Evolutionary conservation across 1,140 invertebrate genomes (phyloP), one percentile per base, ranked within the genome.

Genomic region (Procambarus clarkii): DNA sequence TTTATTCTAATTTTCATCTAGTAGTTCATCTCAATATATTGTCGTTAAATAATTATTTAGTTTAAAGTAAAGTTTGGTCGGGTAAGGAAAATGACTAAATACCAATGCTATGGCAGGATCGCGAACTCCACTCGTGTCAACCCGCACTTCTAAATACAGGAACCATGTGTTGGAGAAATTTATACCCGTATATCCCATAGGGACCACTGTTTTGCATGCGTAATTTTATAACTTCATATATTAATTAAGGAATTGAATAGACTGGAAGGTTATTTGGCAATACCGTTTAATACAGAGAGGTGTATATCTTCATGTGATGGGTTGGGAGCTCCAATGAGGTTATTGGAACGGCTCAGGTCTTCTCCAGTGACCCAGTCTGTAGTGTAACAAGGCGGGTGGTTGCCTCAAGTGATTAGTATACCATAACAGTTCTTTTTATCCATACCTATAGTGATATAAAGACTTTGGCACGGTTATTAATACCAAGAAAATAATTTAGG

Each of bases 321-420:
- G 64, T 46, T 71, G 60, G 60, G n/a, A 71, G 76, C n/a, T 21
- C 8, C n/a, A 24, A 45, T 21, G 13, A 54, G 58, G 64, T 81
- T 71, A 64, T 86, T 45, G 90, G 80, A 86, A 80, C 64, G 21
- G 50, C 48, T 74, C 84, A 86, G 90, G 90, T 79, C 78, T 46
- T 87, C 78, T 60, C 34, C 34, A 34, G 34, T 34, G 34, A 34
- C 45, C 79, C 78, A 79, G 79, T 89, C 60, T 46, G 83, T 58
- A 91, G 78, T 84, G 46, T 77, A 86, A 81, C 78, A 91, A 86
- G 90, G 90, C 90, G 83, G 90, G 77, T 86, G 83, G 69, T 69
- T 86, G 83, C 78, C 82, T 54, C 44, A 58, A 85, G 84, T 91
- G 84, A 86, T 58, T 50, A 80, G 54, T 91, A 50, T 60, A 71